A percentile compares a stretch with the other conserved stretches of the same genome.
These are phyloP conservation scores for Callimorpha dominula DNA, from an alignment of 2,888 invertebrate species.

Conservation along the genomic window DNA sequence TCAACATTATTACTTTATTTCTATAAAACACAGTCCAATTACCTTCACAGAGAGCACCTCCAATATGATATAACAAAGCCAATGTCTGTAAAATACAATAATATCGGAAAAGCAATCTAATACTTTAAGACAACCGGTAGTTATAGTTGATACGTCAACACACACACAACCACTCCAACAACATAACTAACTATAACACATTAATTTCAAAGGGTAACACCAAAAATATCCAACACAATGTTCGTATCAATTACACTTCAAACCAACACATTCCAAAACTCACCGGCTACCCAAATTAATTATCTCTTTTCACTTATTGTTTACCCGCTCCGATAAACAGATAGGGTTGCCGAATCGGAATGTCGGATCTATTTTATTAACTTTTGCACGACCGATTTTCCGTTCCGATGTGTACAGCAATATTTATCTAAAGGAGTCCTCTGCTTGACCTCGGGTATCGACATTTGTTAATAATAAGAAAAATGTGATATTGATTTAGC, in stretches of 20 bases:
- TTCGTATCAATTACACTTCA: constrained; percentile 13
- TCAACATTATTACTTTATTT: too few species aligned
- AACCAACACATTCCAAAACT: constrained; percentile 15
- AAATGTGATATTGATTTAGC: constrained; percentile 38
- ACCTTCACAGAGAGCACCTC: too few species aligned
- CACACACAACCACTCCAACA: too few species aligned
- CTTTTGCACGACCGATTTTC: constrained; percentile 45
- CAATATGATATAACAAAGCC: too few species aligned
- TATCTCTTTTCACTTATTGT: constrained; percentile 25
- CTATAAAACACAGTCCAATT: too few species aligned
- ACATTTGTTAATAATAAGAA: constrained; percentile 47
- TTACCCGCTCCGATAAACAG: constrained; percentile 19
- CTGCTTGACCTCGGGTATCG: constrained; percentile 14
- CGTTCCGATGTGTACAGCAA: constrained; percentile 20
- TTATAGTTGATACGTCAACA: too few species aligned
- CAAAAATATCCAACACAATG: background rate
- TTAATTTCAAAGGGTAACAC: background rate
- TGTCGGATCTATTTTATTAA: constrained; percentile 45
- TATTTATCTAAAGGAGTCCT: constrained; percentile 37
- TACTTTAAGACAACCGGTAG: too few species aligned
- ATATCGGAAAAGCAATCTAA: too few species aligned
- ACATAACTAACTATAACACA: background rate
- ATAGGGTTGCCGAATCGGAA: constrained; percentile 26
- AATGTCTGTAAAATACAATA: too few species aligned
- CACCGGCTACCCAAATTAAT: constrained; percentile 20